These are phyloP conservation scores for Caenorhabditis sp. DNA, from an alignment of 2,888 invertebrate species.

Conservation along the genomic window DNA sequence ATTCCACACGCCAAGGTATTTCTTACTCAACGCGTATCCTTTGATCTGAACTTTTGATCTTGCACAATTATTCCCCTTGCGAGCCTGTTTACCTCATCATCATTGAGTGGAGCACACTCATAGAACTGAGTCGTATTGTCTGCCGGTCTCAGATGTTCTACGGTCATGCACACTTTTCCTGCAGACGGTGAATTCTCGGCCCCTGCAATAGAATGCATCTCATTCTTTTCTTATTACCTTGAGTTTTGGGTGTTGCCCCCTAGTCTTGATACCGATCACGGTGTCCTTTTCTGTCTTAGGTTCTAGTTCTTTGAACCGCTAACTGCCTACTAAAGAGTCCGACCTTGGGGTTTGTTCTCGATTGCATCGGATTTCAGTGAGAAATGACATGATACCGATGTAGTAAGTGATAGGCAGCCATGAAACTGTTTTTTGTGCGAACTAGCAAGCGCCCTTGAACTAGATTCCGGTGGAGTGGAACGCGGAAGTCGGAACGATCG, in stretches of 20 bases:
- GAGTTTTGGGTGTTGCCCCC: background rate
- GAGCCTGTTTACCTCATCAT: slow-evolving; percentile 67
- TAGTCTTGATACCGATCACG: slow-evolving; percentile 23
- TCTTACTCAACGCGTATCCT: slow-evolving; percentile 66
- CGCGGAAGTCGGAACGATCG: slow-evolving; percentile 28
- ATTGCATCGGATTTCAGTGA: slow-evolving; percentile 29
- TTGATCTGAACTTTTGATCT: slow-evolving; percentile 57
- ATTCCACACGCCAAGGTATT: slow-evolving; percentile 76
- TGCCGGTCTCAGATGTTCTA: slow-evolving; percentile 69
- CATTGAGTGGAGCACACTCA: slow-evolving; percentile 75
- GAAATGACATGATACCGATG: slow-evolving; percentile 45
- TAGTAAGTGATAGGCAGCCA: slow-evolving; percentile 41
- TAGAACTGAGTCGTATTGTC: slow-evolving; percentile 66
- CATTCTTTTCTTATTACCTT: background rate
- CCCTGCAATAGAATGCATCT: slow-evolving; percentile 15
- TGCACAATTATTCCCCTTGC: too few species aligned
- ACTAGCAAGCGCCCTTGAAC: slow-evolving; percentile 47
- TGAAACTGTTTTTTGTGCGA: slow-evolving; percentile 40
- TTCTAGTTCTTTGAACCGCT: slow-evolving; percentile 55
- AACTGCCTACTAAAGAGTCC: slow-evolving; percentile 28
- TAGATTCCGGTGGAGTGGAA: slow-evolving; percentile 41
- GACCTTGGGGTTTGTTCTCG: slow-evolving; percentile 44
- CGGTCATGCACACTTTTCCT: slow-evolving; percentile 75
- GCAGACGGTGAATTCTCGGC: slow-evolving; percentile 19
- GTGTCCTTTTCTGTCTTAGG: slow-evolving; percentile 46